phyloP scores from a whole-genome alignment of 2,113 vertebrate species.

The Vulpes lagopus region DNA sequence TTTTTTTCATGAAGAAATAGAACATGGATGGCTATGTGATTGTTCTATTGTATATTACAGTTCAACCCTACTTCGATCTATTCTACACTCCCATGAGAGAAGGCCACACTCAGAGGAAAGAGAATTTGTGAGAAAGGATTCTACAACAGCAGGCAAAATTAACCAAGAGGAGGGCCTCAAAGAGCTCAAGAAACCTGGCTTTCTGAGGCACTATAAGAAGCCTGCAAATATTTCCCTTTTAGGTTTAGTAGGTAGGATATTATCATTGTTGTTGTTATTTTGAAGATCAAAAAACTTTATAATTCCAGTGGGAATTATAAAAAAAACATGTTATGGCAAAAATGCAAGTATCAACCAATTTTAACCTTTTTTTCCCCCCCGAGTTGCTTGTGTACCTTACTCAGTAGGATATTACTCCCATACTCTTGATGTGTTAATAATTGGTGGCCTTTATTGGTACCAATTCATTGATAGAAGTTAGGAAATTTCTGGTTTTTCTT shows the following conservation, averaged over 20 bases:
- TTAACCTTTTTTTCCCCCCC: not conserved
- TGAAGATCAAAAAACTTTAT: not conserved
- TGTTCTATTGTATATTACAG: not conserved
- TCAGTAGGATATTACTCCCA: not conserved
- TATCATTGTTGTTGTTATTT: not conserved
- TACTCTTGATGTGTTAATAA: not conserved
- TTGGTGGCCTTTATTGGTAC: not conserved
- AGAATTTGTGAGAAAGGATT: constrained; percentile 52
- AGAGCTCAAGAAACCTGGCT: constrained; percentile 42
- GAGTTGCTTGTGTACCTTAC: not conserved
- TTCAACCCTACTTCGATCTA: not conserved
- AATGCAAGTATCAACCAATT: constrained; percentile 35
- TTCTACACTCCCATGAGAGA: not conserved
- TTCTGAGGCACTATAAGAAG: not conserved
- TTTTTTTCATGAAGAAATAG: constrained; percentile 44
- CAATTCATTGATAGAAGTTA: constrained; percentile 18
- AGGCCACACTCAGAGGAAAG: not conserved
- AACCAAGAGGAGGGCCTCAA: not conserved
- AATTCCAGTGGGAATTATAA: not conserved
- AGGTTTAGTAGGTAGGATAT: constrained; percentile 6
- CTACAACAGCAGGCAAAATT: not conserved
- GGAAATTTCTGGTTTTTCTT: constrained; percentile 36
- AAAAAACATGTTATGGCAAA: not conserved
- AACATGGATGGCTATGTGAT: not conserved
- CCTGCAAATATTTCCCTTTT: constrained; percentile 45